Evolutionary conservation across 2,797 vertebrate genomes (phyloP).

Genomic region (Smutsia gigantea): DNA sequence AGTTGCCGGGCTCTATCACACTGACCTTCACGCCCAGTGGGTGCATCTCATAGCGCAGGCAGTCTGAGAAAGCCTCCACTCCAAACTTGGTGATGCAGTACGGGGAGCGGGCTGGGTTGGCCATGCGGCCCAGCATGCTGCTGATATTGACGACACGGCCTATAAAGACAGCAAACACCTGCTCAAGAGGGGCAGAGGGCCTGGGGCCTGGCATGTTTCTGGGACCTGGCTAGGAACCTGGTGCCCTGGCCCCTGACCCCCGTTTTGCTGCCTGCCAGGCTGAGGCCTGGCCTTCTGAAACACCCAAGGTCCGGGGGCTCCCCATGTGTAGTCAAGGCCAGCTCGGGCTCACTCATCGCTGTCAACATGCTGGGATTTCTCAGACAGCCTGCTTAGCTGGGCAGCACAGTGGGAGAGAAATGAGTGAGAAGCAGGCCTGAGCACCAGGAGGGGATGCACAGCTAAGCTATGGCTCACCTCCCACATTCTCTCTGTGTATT

Average conservation of each 20-base stretch:
- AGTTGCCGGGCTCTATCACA: slow-evolving; percentile 90
- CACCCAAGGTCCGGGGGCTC: neutral
- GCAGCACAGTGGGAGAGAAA: neutral
- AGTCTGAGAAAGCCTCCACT: slow-evolving; percentile 90
- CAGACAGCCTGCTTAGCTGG: neutral
- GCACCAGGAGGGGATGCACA: neutral
- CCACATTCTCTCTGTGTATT: neutral
- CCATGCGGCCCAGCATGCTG: slow-evolving; percentile 90
- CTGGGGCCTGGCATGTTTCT: neutral
- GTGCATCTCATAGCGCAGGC: slow-evolving; percentile 89
- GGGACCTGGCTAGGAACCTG: neutral
- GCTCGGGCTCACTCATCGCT: neutral
- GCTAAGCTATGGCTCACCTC: neutral
- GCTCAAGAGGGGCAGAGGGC: neutral
- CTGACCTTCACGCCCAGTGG: slow-evolving; percentile 88
- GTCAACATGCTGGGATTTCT: neutral
- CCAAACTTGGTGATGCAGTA: slow-evolving; percentile 91
- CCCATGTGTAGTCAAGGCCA: neutral
- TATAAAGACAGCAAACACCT: slow-evolving; percentile 53
- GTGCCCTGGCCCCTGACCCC: neutral
- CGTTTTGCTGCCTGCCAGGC: neutral
- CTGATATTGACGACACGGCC: slow-evolving; percentile 89
- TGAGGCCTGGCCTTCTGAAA: neutral
- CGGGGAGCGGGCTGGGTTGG: slow-evolving; percentile 85
- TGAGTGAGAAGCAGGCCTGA: neutral